A percentile compares a stretch with the other conserved stretches of the same genome.
phyloP scores from a whole-genome alignment of 1,140 invertebrate species.

The Thaumatotibia leucotreta region DNA sequence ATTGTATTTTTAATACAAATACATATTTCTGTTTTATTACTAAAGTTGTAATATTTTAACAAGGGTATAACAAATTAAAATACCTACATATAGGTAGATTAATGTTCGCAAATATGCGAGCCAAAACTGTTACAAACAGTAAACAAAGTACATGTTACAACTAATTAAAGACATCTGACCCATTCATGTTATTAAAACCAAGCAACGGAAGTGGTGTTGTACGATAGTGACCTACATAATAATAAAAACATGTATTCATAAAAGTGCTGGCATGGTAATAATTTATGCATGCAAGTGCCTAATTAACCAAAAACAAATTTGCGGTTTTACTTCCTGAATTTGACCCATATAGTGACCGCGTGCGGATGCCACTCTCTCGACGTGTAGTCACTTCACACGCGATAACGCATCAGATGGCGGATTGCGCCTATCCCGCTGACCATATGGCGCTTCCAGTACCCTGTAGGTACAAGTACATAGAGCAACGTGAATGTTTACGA shows the following conservation, averaged over 20 bases:
- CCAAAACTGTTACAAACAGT: too few species aligned
- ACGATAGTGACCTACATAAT: not conserved
- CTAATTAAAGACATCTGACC: not conserved
- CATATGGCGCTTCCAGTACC: slow-evolving; percentile 27
- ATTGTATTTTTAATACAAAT: too few species aligned
- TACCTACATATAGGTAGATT: too few species aligned
- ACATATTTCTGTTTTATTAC: too few species aligned
- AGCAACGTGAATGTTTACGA: slow-evolving; percentile 21
- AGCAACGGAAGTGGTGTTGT: not conserved
- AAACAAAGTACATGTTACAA: too few species aligned
- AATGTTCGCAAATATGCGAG: too few species aligned
- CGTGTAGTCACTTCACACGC: slow-evolving; percentile 23
- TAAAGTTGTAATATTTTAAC: too few species aligned
- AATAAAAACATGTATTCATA: not conserved
- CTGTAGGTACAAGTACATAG: not conserved
- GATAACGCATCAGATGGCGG: slow-evolving; percentile 54
- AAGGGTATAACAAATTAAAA: too few species aligned
- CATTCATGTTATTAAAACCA: not conserved
- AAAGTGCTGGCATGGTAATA: not conserved
- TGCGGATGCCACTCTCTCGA: slow-evolving; percentile 58
- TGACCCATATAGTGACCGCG: slow-evolving; percentile 48
- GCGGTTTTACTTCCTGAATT: slow-evolving; percentile 62
- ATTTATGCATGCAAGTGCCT: not conserved
- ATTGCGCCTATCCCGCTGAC: slow-evolving; percentile 26
- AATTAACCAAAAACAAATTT: slow-evolving; percentile 34